Percentiles rank a stretch among this genome's conserved stretches.
Evolutionary conservation across 2,113 vertebrate species (phyloP).

Genomic region (Thalassoma bifasciatum): DNA sequence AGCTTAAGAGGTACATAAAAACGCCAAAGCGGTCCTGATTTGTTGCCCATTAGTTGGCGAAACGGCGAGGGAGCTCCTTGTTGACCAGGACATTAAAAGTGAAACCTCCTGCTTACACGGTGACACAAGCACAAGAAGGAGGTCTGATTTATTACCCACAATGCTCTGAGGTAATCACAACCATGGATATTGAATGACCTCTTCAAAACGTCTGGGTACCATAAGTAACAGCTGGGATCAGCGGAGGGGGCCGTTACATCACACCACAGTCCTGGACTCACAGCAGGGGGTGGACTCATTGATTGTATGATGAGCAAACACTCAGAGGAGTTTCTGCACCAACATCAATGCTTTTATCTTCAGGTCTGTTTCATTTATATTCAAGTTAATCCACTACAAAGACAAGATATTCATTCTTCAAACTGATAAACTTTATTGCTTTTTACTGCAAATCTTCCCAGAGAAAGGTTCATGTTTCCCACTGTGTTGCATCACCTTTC

Average conservation of each 20-base stretch:
- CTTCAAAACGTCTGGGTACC: constrained; percentile 20
- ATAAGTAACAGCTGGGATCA: constrained; percentile 39
- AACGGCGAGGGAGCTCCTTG: not conserved
- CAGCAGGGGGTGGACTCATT: constrained; percentile 11
- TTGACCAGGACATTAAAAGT: constrained; percentile 17
- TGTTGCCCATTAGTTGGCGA: not conserved
- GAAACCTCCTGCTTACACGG: constrained; percentile 4
- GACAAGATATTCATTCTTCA: too few species aligned
- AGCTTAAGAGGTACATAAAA: constrained; percentile 11
- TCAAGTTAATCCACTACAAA: too few species aligned
- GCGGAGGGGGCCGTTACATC: constrained; percentile 22
- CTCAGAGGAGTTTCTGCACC: not conserved
- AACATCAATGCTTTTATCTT: not conserved
- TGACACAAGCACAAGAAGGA: constrained; percentile 5
- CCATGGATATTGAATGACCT: constrained; percentile 45
- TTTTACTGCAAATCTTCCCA: too few species aligned
- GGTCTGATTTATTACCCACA: constrained; percentile 40
- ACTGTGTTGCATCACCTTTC: too few species aligned
- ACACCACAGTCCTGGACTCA: not conserved
- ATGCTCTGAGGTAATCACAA: constrained; percentile 28
- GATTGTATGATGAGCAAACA: not conserved
- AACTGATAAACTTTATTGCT: too few species aligned
- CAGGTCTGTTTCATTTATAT: too few species aligned
- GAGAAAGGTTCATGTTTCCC: too few species aligned
- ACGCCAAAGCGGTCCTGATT: constrained; percentile 21